A percentile compares a stretch with the other conserved stretches of the same genome.
phyloP scores from a whole-genome alignment of 2,888 invertebrate species.

The Acheta domesticus region DNA sequence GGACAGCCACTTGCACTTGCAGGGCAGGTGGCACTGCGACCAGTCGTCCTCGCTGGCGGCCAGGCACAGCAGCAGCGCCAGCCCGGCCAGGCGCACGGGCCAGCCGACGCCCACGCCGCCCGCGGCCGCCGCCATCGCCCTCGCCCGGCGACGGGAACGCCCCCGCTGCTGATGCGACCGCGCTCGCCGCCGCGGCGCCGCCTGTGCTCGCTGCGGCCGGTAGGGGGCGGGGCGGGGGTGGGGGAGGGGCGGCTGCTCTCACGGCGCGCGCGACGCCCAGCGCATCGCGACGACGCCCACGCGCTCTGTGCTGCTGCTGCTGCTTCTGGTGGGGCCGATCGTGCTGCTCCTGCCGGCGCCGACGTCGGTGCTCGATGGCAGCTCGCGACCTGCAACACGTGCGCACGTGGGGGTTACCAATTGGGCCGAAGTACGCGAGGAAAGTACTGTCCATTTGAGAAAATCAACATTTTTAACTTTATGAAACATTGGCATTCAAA shows the following conservation, averaged over 20 bases:
- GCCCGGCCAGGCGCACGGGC: slow-evolving; percentile 28
- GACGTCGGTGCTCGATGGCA: too few species aligned
- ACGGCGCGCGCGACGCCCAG: neutral
- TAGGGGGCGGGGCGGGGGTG: too few species aligned
- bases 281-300: neutral
- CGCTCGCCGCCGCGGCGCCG: neutral
- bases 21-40: slow-evolving; percentile 61
- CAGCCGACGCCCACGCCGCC: slow-evolving; percentile 40
- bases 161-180: neutral
- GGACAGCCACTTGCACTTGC: slow-evolving; percentile 81
- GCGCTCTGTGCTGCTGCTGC: too few species aligned
- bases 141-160: neutral
- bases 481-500: too few species aligned
- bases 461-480: too few species aligned
- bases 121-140: slow-evolving; percentile 28
- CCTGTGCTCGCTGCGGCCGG: neutral
- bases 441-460: too few species aligned
- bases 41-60: slow-evolving; percentile 50
- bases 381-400: too few species aligned
- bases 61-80: slow-evolving; percentile 44
- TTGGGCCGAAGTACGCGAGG: too few species aligned
- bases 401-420: too few species aligned
- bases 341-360: too few species aligned
- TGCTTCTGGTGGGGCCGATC: too few species aligned
- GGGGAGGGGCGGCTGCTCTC: neutral